Evolutionary conservation across 1,140 invertebrate genomes (phyloP), one percentile per base, ranked within the genome.

Genomic region (Adelges cooleyi): DNA sequence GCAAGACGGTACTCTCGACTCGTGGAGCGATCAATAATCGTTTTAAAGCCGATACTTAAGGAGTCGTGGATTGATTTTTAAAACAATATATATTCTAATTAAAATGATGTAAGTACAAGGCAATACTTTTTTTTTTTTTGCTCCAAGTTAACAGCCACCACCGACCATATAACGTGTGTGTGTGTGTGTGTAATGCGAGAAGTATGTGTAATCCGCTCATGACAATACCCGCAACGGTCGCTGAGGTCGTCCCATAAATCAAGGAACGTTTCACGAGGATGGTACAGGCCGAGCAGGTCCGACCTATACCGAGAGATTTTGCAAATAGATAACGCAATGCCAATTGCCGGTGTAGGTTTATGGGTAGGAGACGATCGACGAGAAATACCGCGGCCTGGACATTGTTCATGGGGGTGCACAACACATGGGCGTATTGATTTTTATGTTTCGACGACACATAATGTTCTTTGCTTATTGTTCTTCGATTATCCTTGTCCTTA

Each of bases 181-280:
- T 23, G 56, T 62, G 36, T 46, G 56, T 33, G 53, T 62, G 22
- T 46, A 15, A 44, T n/a, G n/a, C 4, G 3, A 44, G n/a, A 44
- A n/a, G 40, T 44, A 44, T 44, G 40, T 44, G 10, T 44, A 62
- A 46, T 48, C 23, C 29, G 11, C 27, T 62, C 56, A 33, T 48
- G 56, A 62, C 56, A 62, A 62, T 62, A 62, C 42, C 46, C 13
- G 42, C 25, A 46, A 42, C 33, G 56, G 56, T 40, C 56, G 42
- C 29, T 33, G 56, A 62, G 56, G 56, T 62, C 56, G 42, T 62
- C 40, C 56, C 27, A 62, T 62, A 62, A 62, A 62, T 62, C 56
- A 62, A 62, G 42, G 20, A 42, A 29, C 56, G 44, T 62, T 33
- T 62, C 56, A 62, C 44, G 29, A 33, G 29, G 42, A 62, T 62